Evolutionary conservation across 2,113 vertebrate species (phyloP).

Genomic region (Xerus inauris): DNA sequence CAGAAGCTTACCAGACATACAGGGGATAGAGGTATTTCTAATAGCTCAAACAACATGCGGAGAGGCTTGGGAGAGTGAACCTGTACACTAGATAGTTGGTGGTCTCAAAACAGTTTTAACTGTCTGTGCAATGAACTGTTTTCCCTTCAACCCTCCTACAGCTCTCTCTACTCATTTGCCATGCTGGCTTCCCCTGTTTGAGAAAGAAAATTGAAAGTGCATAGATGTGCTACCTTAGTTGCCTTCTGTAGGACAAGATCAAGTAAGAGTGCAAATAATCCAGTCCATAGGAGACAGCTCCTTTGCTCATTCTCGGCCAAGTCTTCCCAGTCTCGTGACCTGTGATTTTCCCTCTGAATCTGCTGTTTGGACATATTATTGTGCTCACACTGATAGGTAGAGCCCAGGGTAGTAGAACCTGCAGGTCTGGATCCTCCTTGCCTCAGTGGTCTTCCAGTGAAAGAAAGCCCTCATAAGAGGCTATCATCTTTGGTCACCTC

Average conservation of each 20-base stretch:
- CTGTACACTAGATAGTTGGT: accelerated
- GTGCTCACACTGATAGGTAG: background rate
- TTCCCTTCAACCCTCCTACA: background rate
- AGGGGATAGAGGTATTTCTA: background rate
- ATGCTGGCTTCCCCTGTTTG: background rate
- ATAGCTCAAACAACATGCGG: background rate
- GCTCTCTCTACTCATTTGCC: background rate
- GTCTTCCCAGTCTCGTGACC: background rate
- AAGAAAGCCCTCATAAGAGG: background rate
- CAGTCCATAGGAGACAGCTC: background rate
- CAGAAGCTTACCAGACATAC: background rate
- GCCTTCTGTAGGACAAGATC: background rate
- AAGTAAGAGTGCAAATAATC: background rate
- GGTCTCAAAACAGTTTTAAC: background rate
- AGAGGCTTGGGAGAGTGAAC: background rate
- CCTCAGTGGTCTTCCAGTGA: background rate
- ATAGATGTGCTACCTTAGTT: background rate
- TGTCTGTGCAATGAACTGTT: background rate
- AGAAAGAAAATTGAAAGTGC: constrained; percentile 17
- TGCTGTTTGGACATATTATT: accelerated
- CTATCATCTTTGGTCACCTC: background rate
- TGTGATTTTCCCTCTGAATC: background rate
- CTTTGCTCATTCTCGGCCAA: background rate
- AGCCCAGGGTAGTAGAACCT: background rate
- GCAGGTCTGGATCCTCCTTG: no score